Evolutionary conservation across 2,888 invertebrate genomes (phyloP).

Genomic region (Gastracanthus pulcherrimus): DNA sequence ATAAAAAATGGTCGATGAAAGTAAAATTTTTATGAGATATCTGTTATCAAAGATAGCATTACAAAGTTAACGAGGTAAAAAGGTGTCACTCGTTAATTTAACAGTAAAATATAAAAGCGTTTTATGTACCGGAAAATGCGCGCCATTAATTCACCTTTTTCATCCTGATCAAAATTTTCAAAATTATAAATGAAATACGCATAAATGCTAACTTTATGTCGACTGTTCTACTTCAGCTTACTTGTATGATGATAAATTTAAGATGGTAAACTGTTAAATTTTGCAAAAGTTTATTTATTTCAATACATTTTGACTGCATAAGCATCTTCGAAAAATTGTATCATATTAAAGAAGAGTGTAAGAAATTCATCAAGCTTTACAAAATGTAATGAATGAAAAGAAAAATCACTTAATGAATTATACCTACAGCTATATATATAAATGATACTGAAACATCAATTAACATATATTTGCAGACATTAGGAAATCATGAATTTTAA

Average conservation of each 20-base stretch:
- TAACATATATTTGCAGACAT: neutral
- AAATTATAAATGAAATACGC: neutral
- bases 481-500: neutral
- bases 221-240: neutral
- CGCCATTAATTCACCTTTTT: neutral
- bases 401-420: too few relatives aligned
- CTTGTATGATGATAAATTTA: too few relatives aligned
- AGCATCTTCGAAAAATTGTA: neutral
- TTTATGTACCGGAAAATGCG: neutral
- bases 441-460: too few relatives aligned
- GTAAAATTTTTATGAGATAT: neutral
- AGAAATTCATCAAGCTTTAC: too few relatives aligned
- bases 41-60: neutral
- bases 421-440: too few relatives aligned
- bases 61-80: neutral
- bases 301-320: neutral
- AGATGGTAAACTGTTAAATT: too few relatives aligned
- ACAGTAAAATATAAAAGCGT: neutral
- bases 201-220: neutral
- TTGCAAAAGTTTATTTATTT: too few relatives aligned
- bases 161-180: neutral
- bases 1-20: neutral
- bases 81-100: neutral
- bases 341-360: neutral
- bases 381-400: too few relatives aligned